Conservation (phyloP, 2,113 vertebrate genomes). For the Brachyhypopomus occidentalis region DNA sequence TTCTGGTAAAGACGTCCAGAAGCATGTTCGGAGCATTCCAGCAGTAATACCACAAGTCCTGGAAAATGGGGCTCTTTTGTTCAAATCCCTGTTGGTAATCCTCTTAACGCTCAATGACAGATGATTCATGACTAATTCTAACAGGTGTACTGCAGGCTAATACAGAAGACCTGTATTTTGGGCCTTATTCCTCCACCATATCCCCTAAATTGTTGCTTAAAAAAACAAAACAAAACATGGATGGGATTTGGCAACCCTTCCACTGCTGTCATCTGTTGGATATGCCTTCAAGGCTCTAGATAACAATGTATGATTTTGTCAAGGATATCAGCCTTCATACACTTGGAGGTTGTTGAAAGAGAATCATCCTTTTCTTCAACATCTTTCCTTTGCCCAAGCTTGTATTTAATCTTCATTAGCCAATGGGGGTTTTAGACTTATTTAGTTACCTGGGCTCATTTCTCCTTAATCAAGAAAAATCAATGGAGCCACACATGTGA, state of each 20-base stretch:
- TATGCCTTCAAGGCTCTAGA: conserved; percentile 41
- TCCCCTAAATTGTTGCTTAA: conserved; percentile 23
- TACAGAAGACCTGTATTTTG: conserved; percentile 4
- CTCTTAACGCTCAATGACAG: conserved; percentile 26
- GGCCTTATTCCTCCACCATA: conserved; percentile 13
- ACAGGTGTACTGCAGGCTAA: conserved; percentile 17
- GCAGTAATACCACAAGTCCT: not conserved
- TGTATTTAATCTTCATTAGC: conserved; percentile 36
- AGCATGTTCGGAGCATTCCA: conserved; percentile 26
- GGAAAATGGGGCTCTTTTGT: conserved; percentile 22
- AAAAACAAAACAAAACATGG: too few species aligned
- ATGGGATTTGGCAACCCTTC: conserved; percentile 28
- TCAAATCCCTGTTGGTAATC: conserved; percentile 33
- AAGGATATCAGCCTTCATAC: conserved; percentile 37
- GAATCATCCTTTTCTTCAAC: conserved; percentile 30
- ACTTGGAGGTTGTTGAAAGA: conserved; percentile 46
- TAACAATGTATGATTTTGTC: conserved; percentile 40
- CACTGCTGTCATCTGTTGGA: conserved; percentile 38
- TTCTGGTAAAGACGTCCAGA: conserved; percentile 15
- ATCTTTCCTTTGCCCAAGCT: conserved; percentile 36
- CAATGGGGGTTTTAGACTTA: conserved; percentile 18
- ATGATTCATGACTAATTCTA: conserved; percentile 40
- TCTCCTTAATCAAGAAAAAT: not conserved
- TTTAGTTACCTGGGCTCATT: not conserved
- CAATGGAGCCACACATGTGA: not conserved